Conservation (phyloP, 2,113 vertebrate species). For the Nesoenas mayeri region DNA sequence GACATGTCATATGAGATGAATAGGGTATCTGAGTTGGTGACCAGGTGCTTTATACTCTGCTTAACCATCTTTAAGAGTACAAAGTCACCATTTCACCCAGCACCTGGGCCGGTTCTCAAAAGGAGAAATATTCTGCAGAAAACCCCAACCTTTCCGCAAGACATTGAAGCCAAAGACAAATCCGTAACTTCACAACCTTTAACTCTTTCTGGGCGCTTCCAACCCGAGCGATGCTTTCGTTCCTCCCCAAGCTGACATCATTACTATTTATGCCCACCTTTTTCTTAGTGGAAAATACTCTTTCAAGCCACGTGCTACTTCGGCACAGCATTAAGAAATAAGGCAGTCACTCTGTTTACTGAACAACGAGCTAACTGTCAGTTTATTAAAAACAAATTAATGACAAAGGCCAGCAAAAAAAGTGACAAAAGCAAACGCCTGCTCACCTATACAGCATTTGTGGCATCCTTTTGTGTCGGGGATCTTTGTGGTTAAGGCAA, state of each 20-base stretch:
- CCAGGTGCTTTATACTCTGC: not conserved
- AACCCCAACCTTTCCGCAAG: not conserved
- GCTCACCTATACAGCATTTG: slow-evolving; percentile 98
- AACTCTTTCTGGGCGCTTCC: not conserved
- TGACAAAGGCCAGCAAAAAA: not conserved
- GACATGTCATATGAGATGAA: not conserved
- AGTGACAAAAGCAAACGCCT: not conserved
- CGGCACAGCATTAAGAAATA: not conserved
- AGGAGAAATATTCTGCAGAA: not conserved
- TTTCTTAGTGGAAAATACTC: not conserved
- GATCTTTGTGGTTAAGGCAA: slow-evolving; percentile 96
- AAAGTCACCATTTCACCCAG: not conserved
- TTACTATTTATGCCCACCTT: not conserved
- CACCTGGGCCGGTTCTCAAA: not conserved
- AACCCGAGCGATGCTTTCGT: not conserved
- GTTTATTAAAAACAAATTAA: not conserved
- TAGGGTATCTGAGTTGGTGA: not conserved
- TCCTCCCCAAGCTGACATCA: not conserved
- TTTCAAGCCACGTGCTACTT: not conserved
- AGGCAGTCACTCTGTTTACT: not conserved
- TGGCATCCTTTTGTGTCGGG: slow-evolving; percentile 99
- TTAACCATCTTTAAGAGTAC: not conserved
- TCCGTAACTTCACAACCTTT: not conserved
- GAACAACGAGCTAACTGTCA: not conserved
- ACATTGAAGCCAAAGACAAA: not conserved